Evolutionary conservation across 2,888 invertebrate species (phyloP), one percentile per base, ranked within the genome.

Genomic region (Scelioninae gen. 1): DNA sequence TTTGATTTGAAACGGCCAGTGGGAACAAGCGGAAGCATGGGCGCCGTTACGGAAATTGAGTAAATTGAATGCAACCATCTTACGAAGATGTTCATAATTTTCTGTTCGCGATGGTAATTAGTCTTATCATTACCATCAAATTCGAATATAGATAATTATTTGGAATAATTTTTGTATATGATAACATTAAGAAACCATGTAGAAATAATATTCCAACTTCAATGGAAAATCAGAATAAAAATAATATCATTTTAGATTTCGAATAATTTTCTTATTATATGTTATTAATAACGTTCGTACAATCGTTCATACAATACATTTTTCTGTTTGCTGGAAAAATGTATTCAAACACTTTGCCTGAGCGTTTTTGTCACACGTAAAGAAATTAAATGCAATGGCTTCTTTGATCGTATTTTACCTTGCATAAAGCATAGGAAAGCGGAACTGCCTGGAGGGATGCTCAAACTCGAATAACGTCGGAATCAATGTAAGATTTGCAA

Each of bases 401-500:
- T 58, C 23, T 38, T 49, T 16, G 47, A 51, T 62, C 29, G 13
- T 38, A 72, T 62, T 72, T 53, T 31, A 23, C 8, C 32, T 11
- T 29, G 47, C 16, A 49, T 38, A 65, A 56, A 75, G 65, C 55
- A 34, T 13, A 38, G 38, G 23, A 16, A 34, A 58, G 9, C 23
- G 31, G n/a, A 7, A 7, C 13, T n/a, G 51, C 62, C 51, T n/a
- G 31, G 6, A 34, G 55, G 34, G 47, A 45, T 34, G 63, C 56
- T 56, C 47, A 49, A 75, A 58, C 49, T 38, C 65, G 49, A 56
- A 15, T 16, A 51, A 60, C 62, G 34, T 8, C 43, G 56, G 32
- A 63, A 69, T 69, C 69, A 71, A 71, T 69, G 63, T 32, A 47
- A 62, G 69, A 78, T 62, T 51, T 60, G 63, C 69, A 78, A 63